Evolutionary conservation across 1,140 invertebrate genomes (phyloP).

Genomic region (Hypothenemus hampei): DNA sequence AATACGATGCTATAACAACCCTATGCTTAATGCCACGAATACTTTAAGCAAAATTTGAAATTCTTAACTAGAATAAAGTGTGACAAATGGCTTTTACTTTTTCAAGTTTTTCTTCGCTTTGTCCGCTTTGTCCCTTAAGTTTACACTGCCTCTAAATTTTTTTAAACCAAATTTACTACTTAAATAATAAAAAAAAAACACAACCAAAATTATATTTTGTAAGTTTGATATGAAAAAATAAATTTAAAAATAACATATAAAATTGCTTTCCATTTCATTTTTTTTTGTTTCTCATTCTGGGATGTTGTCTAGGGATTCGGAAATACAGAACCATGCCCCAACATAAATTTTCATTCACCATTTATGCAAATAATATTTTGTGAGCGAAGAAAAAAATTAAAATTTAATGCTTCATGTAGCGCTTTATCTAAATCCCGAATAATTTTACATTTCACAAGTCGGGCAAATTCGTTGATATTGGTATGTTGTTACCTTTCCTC

Average conservation of each 20-base stretch:
- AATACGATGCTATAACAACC: conserved; percentile 23
- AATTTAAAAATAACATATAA: not conserved
- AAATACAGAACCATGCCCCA: not conserved
- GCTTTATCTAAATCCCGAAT: no score
- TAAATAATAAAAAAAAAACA: no score
- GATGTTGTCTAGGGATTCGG: not conserved
- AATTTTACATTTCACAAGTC: no score
- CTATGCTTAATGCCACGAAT: conserved; percentile 19
- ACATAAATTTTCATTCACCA: not conserved
- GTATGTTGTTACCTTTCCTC: no score
- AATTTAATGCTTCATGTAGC: no score
- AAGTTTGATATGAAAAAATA: not conserved
- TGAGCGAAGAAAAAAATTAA: no score
- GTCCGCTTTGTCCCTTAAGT: no score
- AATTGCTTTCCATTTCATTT: not conserved
- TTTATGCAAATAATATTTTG: not conserved
- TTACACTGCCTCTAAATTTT: no score
- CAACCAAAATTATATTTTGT: no score
- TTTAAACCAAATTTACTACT: no score
- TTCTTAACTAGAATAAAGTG: conserved; percentile 2
- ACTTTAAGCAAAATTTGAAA: conserved; percentile 10
- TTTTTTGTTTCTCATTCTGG: not conserved
- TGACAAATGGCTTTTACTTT: not conserved
- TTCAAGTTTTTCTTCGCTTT: no score
- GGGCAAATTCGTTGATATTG: no score